Percentiles rank a stretch among this genome's conserved stretches.
phyloP scores from a whole-genome alignment of 1,140 invertebrate species.

The Drosophila repletoides region DNA sequence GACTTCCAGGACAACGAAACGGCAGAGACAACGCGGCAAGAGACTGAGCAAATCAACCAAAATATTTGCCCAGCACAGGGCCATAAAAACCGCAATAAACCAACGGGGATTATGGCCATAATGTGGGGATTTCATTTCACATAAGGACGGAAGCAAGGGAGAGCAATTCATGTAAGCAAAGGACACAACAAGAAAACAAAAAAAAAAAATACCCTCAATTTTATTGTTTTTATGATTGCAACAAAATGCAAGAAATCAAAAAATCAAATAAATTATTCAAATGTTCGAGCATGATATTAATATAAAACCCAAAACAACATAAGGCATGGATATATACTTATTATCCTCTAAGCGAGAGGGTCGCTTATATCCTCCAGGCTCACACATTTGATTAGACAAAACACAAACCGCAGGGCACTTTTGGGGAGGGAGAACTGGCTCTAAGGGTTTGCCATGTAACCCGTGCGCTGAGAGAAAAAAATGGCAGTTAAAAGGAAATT shows the following conservation, averaged over 20 bases:
- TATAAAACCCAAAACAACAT: slow-evolving; percentile 47
- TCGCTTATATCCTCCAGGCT: slow-evolving; percentile 24
- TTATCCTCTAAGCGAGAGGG: too few species aligned
- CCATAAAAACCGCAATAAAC: slow-evolving; percentile 79
- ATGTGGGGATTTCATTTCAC: slow-evolving; percentile 62
- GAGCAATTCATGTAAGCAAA: slow-evolving; percentile 38
- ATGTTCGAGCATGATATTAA: slow-evolving; percentile 59
- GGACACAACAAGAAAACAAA: slow-evolving; percentile 3
- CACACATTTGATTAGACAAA: slow-evolving; percentile 66
- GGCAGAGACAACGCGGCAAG: slow-evolving; percentile 7
- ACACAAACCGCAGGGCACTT: slow-evolving; percentile 50
- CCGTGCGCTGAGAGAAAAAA: too few species aligned
- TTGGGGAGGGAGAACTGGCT: not conserved
- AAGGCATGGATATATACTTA: slow-evolving; percentile 21
- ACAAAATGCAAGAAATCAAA: slow-evolving; percentile 72
- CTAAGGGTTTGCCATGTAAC: too few species aligned
- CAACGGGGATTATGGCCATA: slow-evolving; percentile 75
- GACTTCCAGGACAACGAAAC: slow-evolving; percentile 11
- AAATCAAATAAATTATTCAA: slow-evolving; percentile 81
- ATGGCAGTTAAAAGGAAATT: too few species aligned
- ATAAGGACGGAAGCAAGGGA: slow-evolving; percentile 5
- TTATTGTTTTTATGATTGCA: slow-evolving; percentile 74
- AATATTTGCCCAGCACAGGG: slow-evolving; percentile 55
- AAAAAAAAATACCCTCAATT: slow-evolving; percentile 28
- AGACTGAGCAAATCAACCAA: slow-evolving; percentile 26